Base-by-base conservation (phyloP, 2,113 vertebrate genomes). In the Daphoenositta chrysoptera region DNA sequence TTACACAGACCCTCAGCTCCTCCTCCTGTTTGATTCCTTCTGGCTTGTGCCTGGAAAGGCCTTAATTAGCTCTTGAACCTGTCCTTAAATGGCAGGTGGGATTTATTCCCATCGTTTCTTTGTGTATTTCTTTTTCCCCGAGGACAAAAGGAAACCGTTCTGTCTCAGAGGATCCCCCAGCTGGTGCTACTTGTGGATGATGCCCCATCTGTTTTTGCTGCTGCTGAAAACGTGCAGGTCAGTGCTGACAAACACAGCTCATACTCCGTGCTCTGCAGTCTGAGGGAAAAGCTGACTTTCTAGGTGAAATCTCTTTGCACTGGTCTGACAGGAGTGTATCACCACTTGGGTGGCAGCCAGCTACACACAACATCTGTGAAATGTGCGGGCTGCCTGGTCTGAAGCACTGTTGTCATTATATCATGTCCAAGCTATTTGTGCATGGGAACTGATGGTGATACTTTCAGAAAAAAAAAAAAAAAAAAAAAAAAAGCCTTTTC, bases 11-110 rank as follows among this genome's bases (percentile, higher is more conserved):
- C 13, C 65, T 78, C 56, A 51, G 39, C 81, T 82, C 40, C 39
- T 94, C 51, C 83, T 92, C 44, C 64, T 71, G 44, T 73, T 94
- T 95, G 89, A 64, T 48, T 44, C 81, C n/a, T 90, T 78, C 78
- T 53, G 23, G 7, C 18, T 89, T 92, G 71, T 86, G 79, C 70
- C 42, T 54, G 37, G 50, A 83, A 44, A 7, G 87, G 35, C 58
- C 35, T 90, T 88, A 93, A 86, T 90, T 88, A 76, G 42, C 56
- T 94, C 83, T 81, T 83, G 64, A 96, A 78, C 28, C 7, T 58
- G 50, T 88, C 82, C 51, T 93, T 26, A 63, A 96, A 66, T 4
- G 31, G 72, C 83, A 95, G 75, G 76, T 93, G 87, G 85, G 80
- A 75, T 90, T 92, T 83, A 90, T 93, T 83, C 42, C 31, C 10